Percentiles rank a stretch among this genome's conserved stretches.
Evolutionary conservation across 2,113 vertebrate genomes (phyloP).

Genomic region (Mustela nigripes): DNA sequence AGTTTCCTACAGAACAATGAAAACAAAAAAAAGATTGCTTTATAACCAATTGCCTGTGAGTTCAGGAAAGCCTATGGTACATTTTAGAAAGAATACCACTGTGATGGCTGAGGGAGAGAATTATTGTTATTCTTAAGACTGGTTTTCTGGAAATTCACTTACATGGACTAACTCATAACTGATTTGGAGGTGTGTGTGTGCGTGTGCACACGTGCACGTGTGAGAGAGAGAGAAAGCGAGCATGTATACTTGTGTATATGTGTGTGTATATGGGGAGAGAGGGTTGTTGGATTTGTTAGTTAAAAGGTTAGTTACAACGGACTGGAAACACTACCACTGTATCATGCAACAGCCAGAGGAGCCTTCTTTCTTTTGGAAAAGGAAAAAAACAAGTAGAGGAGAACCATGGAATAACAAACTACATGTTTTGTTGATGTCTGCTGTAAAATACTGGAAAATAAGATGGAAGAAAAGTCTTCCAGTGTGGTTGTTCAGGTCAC

Average conservation of each 20-base stretch:
- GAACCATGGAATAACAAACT: neutral
- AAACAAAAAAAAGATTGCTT: neutral
- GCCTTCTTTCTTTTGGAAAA: neutral
- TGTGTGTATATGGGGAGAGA: neutral
- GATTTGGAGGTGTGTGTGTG: neutral
- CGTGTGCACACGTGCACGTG: no score
- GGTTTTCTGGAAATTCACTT: neutral
- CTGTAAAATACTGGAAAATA: neutral
- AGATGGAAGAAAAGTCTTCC: neutral
- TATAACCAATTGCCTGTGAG: neutral
- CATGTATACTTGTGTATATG: neutral
- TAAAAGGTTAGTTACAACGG: neutral
- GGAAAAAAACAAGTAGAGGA: neutral
- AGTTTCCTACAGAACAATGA: neutral
- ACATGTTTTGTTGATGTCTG: accelerated
- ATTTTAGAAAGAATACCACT: neutral
- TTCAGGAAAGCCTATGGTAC: neutral
- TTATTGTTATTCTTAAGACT: neutral
- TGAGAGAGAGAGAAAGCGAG: no score
- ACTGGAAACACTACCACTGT: no score
- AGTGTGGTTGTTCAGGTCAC: no score
- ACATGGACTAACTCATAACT: neutral
- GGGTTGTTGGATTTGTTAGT: neutral
- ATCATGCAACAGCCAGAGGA: neutral
- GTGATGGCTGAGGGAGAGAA: neutral